These are phyloP conservation scores for Antigone vipio DNA, from an alignment of 2,113 vertebrate genomes.

Conservation along the genomic window DNA sequence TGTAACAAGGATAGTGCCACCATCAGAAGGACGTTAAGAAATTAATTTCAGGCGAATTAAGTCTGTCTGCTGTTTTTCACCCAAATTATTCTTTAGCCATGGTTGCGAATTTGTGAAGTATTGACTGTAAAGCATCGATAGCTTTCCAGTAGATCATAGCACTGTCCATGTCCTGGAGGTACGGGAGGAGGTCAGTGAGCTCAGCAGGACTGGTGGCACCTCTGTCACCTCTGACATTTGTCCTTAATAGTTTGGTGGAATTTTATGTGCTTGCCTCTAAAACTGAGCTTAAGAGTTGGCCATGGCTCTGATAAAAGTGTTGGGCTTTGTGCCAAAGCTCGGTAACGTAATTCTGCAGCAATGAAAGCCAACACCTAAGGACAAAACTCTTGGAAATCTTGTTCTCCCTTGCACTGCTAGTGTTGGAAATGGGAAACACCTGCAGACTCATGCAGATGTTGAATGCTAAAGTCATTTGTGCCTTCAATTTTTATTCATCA, in stretches of 20 bases:
- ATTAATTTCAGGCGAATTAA: neutral
- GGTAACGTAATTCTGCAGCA: neutral
- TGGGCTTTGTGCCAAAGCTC: neutral
- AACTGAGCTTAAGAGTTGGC: neutral
- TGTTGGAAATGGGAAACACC: neutral
- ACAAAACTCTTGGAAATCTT: neutral
- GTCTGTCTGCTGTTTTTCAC: neutral
- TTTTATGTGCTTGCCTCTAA: neutral
- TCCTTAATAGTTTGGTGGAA: neutral
- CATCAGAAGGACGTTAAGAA: neutral
- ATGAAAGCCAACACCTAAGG: neutral
- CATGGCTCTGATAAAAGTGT: neutral
- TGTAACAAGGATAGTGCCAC: neutral
- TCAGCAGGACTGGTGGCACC: neutral
- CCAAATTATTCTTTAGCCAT: neutral
- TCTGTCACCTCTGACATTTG: neutral
- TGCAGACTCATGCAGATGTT: neutral
- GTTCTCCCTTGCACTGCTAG: neutral
- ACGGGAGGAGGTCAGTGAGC: neutral
- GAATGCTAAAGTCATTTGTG: neutral
- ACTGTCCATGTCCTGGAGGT: neutral
- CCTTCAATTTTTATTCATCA: neutral
- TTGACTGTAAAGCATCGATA: accelerated
- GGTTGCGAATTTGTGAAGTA: neutral
- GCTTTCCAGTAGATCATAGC: neutral